Percentiles rank a stretch among this genome's conserved stretches.
These are phyloP conservation scores for Megalops cyprinoides DNA, from an alignment of 2,797 vertebrate species.

Conservation along the genomic window DNA sequence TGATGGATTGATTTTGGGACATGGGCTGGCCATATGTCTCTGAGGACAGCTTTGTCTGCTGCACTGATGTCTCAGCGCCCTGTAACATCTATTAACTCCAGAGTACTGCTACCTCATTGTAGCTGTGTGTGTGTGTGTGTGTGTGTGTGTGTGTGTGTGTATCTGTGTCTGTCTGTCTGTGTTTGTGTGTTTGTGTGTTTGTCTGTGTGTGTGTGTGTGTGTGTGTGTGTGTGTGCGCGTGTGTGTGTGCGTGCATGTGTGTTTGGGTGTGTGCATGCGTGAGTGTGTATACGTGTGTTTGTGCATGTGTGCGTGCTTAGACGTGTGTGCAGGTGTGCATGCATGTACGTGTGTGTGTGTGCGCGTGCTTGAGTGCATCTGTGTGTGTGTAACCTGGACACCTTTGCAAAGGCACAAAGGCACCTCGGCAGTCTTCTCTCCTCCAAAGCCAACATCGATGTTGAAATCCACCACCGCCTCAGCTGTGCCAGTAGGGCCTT, in stretches of 20 bases:
- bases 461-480: no score
- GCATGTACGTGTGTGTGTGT: not conserved
- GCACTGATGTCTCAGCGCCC: not conserved
- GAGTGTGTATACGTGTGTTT: no score
- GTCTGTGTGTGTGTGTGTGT: not conserved
- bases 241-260: not conserved
- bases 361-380: not conserved
- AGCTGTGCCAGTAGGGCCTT: no score
- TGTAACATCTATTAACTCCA: not conserved
- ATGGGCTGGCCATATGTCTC: not conserved
- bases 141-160: no score
- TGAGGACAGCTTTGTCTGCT: not conserved
- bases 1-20: no score
- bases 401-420: no score
- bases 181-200: not conserved
- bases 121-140: not conserved
- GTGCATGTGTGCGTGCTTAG: not conserved
- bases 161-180: no score
- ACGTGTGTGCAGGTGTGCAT: not conserved
- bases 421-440: no score
- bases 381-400: no score
- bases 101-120: not conserved
- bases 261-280: not conserved
- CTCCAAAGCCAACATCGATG: no score
- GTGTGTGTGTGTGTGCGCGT: not conserved